These are phyloP conservation scores for Gambelia wislizenii DNA, from an alignment of 2,797 vertebrate species.

Conservation along the genomic window DNA sequence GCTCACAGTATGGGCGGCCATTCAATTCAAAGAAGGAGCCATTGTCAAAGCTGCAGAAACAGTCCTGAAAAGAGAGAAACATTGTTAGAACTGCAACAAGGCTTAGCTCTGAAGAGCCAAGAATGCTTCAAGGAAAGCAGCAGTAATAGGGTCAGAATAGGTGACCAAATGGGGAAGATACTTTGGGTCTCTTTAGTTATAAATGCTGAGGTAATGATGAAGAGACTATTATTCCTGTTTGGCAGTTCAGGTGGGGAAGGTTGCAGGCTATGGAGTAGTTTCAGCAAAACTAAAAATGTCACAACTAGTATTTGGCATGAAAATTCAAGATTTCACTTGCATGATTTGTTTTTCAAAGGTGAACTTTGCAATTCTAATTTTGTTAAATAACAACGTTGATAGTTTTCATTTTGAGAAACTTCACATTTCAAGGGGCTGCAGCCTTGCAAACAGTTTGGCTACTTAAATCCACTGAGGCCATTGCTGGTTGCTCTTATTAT, in stretches of 20 bases:
- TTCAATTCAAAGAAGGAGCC: constrained; percentile 89
- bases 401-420: neutral
- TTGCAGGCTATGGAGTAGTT: neutral
- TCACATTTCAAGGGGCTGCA: neutral
- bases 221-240: neutral
- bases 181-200: neutral
- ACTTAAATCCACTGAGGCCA: no score
- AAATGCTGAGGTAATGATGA: neutral
- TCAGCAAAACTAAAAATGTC: neutral
- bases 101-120: neutral
- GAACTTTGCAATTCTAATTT: neutral
- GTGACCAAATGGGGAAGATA: no score
- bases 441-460: no score
- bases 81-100: neutral
- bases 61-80: constrained; percentile 81
- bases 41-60: constrained; percentile 80
- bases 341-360: no score
- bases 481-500: no score
- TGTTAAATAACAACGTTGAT: neutral
- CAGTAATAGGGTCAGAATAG: no score
- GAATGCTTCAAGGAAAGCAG: neutral
- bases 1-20: constrained; percentile 86
- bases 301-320: neutral
- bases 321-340: no score
- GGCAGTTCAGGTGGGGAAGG: neutral